Evolutionary conservation across 2,888 invertebrate genomes (phyloP).

Genomic region (Temnothorax unifasciatus): DNA sequence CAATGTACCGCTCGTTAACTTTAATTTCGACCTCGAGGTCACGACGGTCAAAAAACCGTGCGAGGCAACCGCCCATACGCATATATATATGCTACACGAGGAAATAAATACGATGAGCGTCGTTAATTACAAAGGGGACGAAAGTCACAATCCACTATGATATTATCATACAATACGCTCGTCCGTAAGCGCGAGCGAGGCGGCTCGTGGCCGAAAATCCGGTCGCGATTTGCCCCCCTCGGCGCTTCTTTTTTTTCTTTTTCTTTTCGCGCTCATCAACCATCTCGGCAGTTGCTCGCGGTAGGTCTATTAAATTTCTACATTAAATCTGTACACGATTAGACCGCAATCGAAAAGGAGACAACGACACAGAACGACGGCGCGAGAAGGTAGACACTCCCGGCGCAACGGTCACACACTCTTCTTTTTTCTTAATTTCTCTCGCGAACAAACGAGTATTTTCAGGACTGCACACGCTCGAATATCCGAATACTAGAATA

Average conservation of each 20-base stretch:
- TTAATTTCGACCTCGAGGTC: constrained; percentile 15
- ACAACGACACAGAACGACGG: constrained; percentile 45
- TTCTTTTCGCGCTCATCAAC: not conserved
- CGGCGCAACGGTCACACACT: constrained; percentile 14
- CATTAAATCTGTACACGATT: constrained; percentile 69
- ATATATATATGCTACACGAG: constrained; percentile 19
- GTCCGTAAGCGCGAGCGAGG: not conserved
- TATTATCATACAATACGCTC: constrained; percentile 30
- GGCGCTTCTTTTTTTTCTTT: not conserved
- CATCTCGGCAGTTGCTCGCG: constrained; percentile 21
- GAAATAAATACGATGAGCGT: constrained; percentile 35
- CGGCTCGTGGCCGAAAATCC: not conserved
- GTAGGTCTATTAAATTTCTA: constrained; percentile 48
- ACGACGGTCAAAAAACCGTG: constrained; percentile 12
- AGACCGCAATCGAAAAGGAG: constrained; percentile 47
- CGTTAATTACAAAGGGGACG: constrained; percentile 20
- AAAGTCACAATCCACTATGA: constrained; percentile 26
- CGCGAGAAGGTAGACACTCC: not conserved
- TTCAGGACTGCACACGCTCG: constrained; percentile 4
- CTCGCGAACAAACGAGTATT: constrained; percentile 19
- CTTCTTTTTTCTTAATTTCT: not conserved
- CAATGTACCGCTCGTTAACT: constrained; percentile 38
- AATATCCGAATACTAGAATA: constrained; percentile 31
- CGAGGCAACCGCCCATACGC: constrained; percentile 3
- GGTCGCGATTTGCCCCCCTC: not conserved